Base-by-base conservation (phyloP, 2,888 invertebrate species). In the Ichneumoninae sp. region DNA sequence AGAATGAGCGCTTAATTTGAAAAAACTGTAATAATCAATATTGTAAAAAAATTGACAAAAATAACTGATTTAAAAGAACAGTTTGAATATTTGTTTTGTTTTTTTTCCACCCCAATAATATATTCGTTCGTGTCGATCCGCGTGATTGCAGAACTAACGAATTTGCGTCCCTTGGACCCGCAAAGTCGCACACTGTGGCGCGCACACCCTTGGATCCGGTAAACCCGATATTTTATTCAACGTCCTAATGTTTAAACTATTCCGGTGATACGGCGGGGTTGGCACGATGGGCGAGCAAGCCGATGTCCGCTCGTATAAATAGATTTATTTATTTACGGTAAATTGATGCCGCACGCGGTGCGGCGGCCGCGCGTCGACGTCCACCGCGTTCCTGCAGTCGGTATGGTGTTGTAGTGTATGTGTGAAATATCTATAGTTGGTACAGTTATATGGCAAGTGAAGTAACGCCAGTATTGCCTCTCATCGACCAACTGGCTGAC, bases 241-340 rank as follows among this genome's bases (percentile, higher is more conserved):
- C 88, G 89, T 87, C 88, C 89, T 91, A 89, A 90, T 91, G 91
- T 90, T 90, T 90, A 89, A 91, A 91, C 90, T 91, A 90, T 90
- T 86, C 81, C 83, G 80, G 86, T 86, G 89, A 90, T 88, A 87
- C 85, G 68, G 78, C 75, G 68, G 50, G 62, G 74, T 54, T 71
- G 6, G 40, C 54, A 22, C 69, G 78, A 78, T 75, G 81, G 16
- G 83, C 60, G 80, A 62, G 79, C 66, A 60, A 75, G 47, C 71
- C 65, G 62, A 75, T 79, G 82, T 79, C 50, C 69, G 72, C 85
- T 81, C 90, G 90, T 88, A 90, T 91, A 91, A 91, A 91, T 90
- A 91, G 91, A 91, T 91, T 91, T 91, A 91, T 91, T 91, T 91
- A 91, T 91, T 91, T 91, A 91, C 90, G 90, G 90, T 91, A 90